phyloP scores from a whole-genome alignment of 2,888 invertebrate species.

The Orchesella flavescens region DNA sequence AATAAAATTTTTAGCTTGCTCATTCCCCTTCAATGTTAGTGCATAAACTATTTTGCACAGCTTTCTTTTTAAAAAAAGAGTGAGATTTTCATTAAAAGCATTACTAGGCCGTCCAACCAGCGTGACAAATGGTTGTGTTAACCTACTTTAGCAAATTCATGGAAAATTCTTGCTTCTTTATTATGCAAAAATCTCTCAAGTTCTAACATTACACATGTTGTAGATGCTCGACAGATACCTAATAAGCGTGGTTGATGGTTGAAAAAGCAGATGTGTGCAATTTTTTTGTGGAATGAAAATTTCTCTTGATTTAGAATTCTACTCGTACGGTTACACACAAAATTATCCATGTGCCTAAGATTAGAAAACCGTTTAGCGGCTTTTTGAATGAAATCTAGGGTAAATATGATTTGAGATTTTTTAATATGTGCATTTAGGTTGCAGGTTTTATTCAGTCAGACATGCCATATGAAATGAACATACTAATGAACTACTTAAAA shows the following conservation, averaged over 20 bases:
- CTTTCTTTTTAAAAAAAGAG: not conserved
- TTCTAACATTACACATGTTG: not conserved
- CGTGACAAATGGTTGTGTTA: constrained; percentile 61
- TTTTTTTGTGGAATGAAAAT: constrained; percentile 34
- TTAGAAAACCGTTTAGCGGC: not conserved
- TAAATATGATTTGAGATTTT: not conserved
- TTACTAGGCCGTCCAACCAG: constrained; percentile 54
- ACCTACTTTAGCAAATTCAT: constrained; percentile 62
- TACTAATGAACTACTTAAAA: too few species aligned
- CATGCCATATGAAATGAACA: too few species aligned
- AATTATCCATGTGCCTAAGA: constrained; percentile 44
- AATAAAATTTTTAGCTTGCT: constrained; percentile 3
- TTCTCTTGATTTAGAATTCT: constrained; percentile 42
- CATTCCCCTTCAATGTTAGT: constrained; percentile 5
- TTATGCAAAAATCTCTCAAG: constrained; percentile 26
- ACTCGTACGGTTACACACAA: constrained; percentile 38
- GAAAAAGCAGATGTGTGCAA: constrained; percentile 21
- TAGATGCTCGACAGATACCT: not conserved
- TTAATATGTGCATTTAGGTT: too few species aligned
- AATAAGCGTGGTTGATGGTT: constrained; percentile 39
- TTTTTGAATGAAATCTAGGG: not conserved
- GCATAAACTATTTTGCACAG: not conserved
- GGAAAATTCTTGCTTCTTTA: constrained; percentile 50
- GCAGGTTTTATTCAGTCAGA: too few species aligned
- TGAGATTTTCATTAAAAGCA: constrained; percentile 18